A percentile compares a stretch with the other conserved stretches of the same genome.
phyloP scores from a whole-genome alignment of 2,113 vertebrate genomes.

The Scytalopus superciliaris region DNA sequence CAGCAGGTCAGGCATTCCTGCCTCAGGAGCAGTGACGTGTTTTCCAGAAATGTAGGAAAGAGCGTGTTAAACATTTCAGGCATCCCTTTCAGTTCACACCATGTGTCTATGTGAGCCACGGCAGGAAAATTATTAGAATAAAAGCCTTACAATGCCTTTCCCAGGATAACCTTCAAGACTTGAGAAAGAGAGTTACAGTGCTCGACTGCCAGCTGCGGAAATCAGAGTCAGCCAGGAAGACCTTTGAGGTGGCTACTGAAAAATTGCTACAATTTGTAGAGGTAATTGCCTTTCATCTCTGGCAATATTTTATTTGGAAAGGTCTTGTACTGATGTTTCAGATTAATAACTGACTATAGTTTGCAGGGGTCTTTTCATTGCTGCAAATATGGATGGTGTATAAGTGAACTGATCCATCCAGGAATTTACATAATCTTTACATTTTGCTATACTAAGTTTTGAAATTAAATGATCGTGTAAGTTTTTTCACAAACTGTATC shows the following conservation, averaged over 20 bases:
- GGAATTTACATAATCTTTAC: background rate
- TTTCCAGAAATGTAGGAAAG: background rate
- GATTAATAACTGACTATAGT: background rate
- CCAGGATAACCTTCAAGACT: slow-evolving; percentile 84
- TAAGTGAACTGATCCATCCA: background rate
- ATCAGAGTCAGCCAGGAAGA: slow-evolving; percentile 82
- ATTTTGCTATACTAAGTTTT: background rate
- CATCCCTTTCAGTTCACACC: background rate
- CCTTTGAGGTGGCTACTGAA: slow-evolving; percentile 84
- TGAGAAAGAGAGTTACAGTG: slow-evolving; percentile 85
- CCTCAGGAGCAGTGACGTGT: background rate
- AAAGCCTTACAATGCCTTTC: slow-evolving; percentile 9
- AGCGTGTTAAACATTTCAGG: background rate
- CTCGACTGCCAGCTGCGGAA: slow-evolving; percentile 92
- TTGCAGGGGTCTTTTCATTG: background rate
- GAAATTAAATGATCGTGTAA: background rate
- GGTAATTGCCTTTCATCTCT: slow-evolving; percentile 71
- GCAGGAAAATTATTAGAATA: background rate
- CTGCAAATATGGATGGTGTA: background rate
- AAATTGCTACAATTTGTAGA: slow-evolving; percentile 92
- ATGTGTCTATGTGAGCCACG: background rate
- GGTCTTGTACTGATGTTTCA: background rate
- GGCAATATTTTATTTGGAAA: background rate
- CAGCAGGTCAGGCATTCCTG: background rate
- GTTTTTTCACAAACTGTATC: background rate